These are phyloP conservation scores for Dendrophyllia cribrosa DNA, from an alignment of 64 coral and sea anemone genomes.

Conservation along the genomic window DNA sequence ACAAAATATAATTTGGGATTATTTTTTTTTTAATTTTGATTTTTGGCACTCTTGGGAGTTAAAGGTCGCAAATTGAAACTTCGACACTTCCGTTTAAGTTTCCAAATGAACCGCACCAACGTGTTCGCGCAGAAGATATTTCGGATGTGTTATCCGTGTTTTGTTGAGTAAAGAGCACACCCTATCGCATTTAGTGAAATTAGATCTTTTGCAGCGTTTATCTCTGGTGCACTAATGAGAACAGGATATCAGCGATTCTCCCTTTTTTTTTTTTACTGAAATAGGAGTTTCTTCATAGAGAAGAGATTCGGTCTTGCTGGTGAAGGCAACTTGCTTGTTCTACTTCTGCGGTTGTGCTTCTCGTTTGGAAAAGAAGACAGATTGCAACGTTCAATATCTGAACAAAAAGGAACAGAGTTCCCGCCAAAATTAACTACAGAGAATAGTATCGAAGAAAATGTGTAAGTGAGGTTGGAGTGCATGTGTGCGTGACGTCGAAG, in stretches of 20 bases:
- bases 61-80: too few species aligned
- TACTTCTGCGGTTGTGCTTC: neutral
- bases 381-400: constrained; percentile 2
- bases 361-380: neutral
- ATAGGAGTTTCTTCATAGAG: constrained; percentile 17
- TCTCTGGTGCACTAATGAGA: neutral
- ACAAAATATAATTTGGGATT: too few species aligned
- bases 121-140: neutral
- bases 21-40: too few species aligned
- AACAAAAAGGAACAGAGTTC: too few species aligned
- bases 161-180: neutral
- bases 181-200: neutral
- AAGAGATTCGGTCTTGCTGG: neutral
- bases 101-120: neutral
- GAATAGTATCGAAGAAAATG: too few species aligned
- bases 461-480: too few species aligned
- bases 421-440: too few species aligned
- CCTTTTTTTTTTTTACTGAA: neutral
- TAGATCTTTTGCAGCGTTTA: constrained; percentile 4
- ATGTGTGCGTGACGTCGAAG: too few species aligned
- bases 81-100: neutral
- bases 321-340: neutral
- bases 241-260: neutral
- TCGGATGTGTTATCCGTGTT: neutral
- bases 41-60: too few species aligned